Percentiles rank a stretch among this genome's conserved stretches.
Evolutionary conservation across 2,797 vertebrate genomes (phyloP).

Genomic region (Neopelma chrysocephalum): DNA sequence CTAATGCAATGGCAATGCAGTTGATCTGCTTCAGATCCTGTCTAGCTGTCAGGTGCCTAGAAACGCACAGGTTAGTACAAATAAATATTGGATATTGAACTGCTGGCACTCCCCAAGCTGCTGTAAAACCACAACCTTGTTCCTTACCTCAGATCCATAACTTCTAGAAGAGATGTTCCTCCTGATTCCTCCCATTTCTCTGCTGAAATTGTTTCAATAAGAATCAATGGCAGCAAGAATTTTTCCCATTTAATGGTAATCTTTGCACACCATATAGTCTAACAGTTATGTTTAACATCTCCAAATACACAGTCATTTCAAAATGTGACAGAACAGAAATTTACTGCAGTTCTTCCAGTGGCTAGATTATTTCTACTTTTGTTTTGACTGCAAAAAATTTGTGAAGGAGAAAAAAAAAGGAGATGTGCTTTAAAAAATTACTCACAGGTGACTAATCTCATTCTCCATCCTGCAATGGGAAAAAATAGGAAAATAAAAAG

Average conservation of each 20-base stretch:
- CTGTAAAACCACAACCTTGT: neutral
- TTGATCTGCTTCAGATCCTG: neutral
- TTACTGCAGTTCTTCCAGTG: neutral
- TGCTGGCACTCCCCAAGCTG: neutral
- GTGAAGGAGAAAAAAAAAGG: neutral
- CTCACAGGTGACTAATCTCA: neutral
- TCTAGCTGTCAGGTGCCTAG: neutral
- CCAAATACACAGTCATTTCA: neutral
- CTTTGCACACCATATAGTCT: neutral
- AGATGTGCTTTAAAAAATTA: rapidly evolving
- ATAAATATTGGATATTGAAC: neutral
- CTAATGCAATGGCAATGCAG: neutral
- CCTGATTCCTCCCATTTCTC: neutral
- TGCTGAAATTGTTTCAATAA: neutral
- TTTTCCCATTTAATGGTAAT: neutral
- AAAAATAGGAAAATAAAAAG: neutral
- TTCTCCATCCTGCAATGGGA: neutral
- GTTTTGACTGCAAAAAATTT: neutral
- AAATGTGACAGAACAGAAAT: neutral
- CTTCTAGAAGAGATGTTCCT: neutral
- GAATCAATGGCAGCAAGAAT: neutral
- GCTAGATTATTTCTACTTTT: neutral
- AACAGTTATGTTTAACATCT: neutral
- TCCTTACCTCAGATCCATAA: neutral
- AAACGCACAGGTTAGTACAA: neutral